Evolutionary conservation across 2,797 vertebrate genomes (phyloP).

Genomic region (Margarornis squamiger): DNA sequence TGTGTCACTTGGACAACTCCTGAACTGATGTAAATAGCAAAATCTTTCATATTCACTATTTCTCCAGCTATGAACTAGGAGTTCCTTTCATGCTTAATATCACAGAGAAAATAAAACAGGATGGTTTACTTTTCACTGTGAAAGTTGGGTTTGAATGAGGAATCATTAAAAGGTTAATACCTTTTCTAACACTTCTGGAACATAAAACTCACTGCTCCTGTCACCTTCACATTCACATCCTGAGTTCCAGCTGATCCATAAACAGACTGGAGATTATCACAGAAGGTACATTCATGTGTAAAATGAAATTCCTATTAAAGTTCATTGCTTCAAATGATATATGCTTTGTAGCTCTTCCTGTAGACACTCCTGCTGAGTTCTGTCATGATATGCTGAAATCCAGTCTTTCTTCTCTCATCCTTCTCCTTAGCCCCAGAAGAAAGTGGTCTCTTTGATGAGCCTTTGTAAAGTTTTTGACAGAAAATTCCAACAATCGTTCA

Average conservation of each 20-base stretch:
- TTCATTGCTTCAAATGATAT: conserved; percentile 64
- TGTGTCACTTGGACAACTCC: neutral
- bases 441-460: conserved; percentile 5
- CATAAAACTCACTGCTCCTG: conserved; percentile 12
- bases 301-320: conserved; percentile 68
- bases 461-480: conserved; percentile 31
- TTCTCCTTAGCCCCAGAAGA: conserved; percentile 20
- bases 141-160: conserved; percentile 21
- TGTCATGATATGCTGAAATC: conserved; percentile 52
- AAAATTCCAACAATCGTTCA: conserved; percentile 4
- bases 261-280: conserved; percentile 68
- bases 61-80: neutral
- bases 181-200: conserved; percentile 19
- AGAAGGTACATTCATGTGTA: conserved; percentile 46
- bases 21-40: neutral
- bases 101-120: neutral
- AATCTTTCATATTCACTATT: neutral
- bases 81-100: neutral
- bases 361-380: conserved; percentile 59
- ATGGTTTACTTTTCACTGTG: neutral
- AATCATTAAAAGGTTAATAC: conserved; percentile 49
- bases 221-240: conserved; percentile 51
- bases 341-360: conserved; percentile 47
- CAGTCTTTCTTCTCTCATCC: conserved; percentile 18
- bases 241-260: conserved; percentile 63